These are phyloP conservation scores for Ostrea denselamellosa DNA, from an alignment of 1,140 invertebrate genomes.

Conservation along the genomic window DNA sequence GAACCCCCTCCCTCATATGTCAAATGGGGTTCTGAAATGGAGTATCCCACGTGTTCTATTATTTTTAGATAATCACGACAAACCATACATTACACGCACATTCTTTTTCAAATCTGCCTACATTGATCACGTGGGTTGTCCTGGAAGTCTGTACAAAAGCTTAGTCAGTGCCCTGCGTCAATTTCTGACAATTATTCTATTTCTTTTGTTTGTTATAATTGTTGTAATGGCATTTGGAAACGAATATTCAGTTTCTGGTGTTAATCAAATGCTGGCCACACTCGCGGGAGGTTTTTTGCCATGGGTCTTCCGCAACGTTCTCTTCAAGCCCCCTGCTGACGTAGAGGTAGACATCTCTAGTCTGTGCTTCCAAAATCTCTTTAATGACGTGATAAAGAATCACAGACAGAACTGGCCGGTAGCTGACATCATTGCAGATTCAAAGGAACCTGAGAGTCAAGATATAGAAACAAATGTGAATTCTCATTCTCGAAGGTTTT, in stretches of 20 bases:
- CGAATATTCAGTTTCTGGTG: constrained; percentile 61
- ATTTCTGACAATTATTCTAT: constrained; percentile 59
- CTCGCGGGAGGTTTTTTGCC: constrained; percentile 67
- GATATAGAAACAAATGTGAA: too few species aligned
- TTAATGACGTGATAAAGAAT: constrained; percentile 59
- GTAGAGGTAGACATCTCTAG: constrained; percentile 55
- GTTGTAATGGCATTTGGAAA: constrained; percentile 67
- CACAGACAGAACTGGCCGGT: constrained; percentile 65
- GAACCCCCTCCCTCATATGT: background rate
- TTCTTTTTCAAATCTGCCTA: constrained; percentile 62
- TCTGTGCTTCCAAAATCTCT: constrained; percentile 60
- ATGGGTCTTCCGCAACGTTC: constrained; percentile 64
- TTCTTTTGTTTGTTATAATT: constrained; percentile 65
- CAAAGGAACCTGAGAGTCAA: too few species aligned
- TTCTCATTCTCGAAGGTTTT: too few species aligned
- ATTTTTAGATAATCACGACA: constrained; percentile 64
- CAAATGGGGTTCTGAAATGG: constrained; percentile 50
- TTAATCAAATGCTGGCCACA: constrained; percentile 67
- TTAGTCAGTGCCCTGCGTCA: constrained; percentile 53
- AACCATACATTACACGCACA: constrained; percentile 59
- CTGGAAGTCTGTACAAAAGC: constrained; percentile 59
- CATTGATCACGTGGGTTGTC: constrained; percentile 60
- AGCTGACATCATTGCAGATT: constrained; percentile 53
- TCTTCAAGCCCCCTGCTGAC: constrained; percentile 42
- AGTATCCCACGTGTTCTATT: constrained; percentile 54